Percentiles rank a stretch among this genome's conserved stretches.
Conservation (phyloP, 2,797 vertebrate genomes). For the Nannoperca obscura region DNA sequence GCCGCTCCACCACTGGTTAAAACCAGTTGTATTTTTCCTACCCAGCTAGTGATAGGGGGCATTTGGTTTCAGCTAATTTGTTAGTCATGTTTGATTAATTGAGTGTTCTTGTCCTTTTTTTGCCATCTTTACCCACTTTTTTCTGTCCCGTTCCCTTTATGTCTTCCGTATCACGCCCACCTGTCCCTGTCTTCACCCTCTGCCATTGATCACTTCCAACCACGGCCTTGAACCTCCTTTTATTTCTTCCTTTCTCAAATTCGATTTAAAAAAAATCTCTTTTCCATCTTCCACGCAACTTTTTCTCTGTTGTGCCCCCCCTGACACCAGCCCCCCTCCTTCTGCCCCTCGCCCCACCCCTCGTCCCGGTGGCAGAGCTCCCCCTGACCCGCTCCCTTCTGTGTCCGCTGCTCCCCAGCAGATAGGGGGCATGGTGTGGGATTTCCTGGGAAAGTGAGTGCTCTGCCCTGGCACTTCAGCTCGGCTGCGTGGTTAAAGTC, state of each 20-base stretch:
- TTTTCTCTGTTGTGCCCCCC: slow-evolving; percentile 55
- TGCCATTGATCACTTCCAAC: slow-evolving; percentile 39
- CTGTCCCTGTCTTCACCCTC: slow-evolving; percentile 37
- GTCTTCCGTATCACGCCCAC: slow-evolving; percentile 42
- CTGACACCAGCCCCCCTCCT: slow-evolving; percentile 67
- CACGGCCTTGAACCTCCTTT: slow-evolving; percentile 15
- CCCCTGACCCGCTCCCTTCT: slow-evolving; percentile 87
- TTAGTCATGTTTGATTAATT: slow-evolving; percentile 75
- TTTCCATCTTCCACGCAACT: slow-evolving; percentile 40
- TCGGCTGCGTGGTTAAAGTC: slow-evolving; percentile 75
- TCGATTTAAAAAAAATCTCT: slow-evolving; percentile 24
- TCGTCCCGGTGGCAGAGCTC: slow-evolving; percentile 85
- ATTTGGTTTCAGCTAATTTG: slow-evolving; percentile 51
- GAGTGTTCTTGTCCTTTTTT: slow-evolving; percentile 76
- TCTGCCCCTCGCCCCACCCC: slow-evolving; percentile 72
- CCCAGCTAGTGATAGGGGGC: neutral
- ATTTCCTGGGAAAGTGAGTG: slow-evolving; percentile 89
- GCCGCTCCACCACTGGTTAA: slow-evolving; percentile 1
- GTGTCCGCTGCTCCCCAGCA: slow-evolving; percentile 83
- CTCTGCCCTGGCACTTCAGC: slow-evolving; percentile 85
- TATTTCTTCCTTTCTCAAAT: slow-evolving; percentile 21
- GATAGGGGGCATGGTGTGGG: slow-evolving; percentile 87
- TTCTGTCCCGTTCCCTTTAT: slow-evolving; percentile 62
- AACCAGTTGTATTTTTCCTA: slow-evolving; percentile 1
- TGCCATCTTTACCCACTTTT: slow-evolving; percentile 75